phyloP scores from a whole-genome alignment of 1,140 invertebrate species.

The Danaus plexippus region DNA sequence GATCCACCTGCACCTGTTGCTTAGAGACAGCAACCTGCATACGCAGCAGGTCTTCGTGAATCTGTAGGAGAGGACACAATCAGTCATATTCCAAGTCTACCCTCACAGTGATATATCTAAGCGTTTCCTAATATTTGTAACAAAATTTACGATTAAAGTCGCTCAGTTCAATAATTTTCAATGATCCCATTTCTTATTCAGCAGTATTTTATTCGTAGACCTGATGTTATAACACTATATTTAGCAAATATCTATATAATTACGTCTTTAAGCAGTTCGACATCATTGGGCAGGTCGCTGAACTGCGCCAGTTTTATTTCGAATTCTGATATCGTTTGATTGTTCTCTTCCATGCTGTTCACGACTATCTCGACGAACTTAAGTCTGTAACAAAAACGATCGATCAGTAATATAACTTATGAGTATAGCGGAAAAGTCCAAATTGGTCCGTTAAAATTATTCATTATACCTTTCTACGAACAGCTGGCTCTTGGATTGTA shows the following conservation, averaged over 20 bases:
- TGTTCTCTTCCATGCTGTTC: conserved; percentile 90
- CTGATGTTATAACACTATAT: too few species aligned
- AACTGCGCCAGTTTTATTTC: conserved; percentile 85
- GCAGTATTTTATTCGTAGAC: too few species aligned
- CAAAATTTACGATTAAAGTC: conserved; percentile 9
- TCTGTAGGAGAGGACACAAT: conserved; percentile 34
- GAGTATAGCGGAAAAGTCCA: too few species aligned
- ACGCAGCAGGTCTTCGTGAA: conserved; percentile 82
- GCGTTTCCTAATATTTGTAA: neutral
- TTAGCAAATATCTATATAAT: conserved; percentile 15
- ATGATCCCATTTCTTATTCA: too few species aligned
- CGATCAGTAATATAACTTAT: too few species aligned
- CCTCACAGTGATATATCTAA: too few species aligned
- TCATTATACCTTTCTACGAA: conserved; percentile 84
- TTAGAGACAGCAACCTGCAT: conserved; percentile 87
- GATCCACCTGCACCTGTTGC: conserved; percentile 90
- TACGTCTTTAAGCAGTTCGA: conserved; percentile 67
- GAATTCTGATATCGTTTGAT: conserved; percentile 89
- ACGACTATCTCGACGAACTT: conserved; percentile 94
- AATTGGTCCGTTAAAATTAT: neutral
- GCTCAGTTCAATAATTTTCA: too few species aligned
- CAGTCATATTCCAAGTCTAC: too few species aligned
- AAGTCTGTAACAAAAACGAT: conserved; percentile 64
- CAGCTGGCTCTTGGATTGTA: conserved; percentile 88
- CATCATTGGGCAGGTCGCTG: conserved; percentile 65